These are phyloP conservation scores for Papilio glaucus DNA, from an alignment of 1,140 invertebrate genomes.

Conservation along the genomic window DNA sequence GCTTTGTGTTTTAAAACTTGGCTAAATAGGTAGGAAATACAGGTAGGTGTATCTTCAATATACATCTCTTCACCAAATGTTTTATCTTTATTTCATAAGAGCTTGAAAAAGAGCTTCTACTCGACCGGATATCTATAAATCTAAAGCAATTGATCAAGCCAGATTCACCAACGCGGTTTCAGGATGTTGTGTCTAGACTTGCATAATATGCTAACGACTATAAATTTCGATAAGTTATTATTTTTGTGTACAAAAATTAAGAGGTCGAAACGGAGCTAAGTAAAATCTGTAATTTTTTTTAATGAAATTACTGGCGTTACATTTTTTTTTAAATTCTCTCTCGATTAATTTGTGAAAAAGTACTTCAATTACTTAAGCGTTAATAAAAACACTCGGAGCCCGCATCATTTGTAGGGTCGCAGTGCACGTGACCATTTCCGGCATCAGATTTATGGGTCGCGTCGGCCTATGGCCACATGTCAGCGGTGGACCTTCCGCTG, in stretches of 20 bases:
- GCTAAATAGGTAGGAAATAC: neutral
- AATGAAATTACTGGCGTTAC: too few relatives aligned
- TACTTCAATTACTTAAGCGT: neutral
- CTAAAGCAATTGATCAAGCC: neutral
- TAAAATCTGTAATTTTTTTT: too few relatives aligned
- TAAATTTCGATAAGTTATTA: too few relatives aligned
- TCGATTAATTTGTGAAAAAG: neutral
- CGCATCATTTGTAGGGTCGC: slow-evolving; percentile 42
- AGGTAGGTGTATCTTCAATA: neutral
- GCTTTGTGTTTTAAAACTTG: slow-evolving; percentile 22
- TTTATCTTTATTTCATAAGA: neutral
- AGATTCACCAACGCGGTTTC: too few relatives aligned
- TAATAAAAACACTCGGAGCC: slow-evolving; percentile 34
- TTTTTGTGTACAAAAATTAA: too few relatives aligned
- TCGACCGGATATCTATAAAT: neutral
- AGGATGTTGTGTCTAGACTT: too few relatives aligned
- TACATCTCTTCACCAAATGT: too few relatives aligned
- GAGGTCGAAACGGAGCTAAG: too few relatives aligned
- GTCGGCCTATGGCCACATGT: slow-evolving; percentile 46
- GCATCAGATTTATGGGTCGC: slow-evolving; percentile 57
- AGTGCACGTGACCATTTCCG: slow-evolving; percentile 64
- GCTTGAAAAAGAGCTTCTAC: neutral
- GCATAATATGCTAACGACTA: too few relatives aligned
- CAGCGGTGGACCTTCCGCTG: slow-evolving; percentile 42
- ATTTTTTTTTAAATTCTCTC: neutral